These are phyloP conservation scores for Glossosoma conforme DNA, from an alignment of 1,140 invertebrate species.

Conservation along the genomic window DNA sequence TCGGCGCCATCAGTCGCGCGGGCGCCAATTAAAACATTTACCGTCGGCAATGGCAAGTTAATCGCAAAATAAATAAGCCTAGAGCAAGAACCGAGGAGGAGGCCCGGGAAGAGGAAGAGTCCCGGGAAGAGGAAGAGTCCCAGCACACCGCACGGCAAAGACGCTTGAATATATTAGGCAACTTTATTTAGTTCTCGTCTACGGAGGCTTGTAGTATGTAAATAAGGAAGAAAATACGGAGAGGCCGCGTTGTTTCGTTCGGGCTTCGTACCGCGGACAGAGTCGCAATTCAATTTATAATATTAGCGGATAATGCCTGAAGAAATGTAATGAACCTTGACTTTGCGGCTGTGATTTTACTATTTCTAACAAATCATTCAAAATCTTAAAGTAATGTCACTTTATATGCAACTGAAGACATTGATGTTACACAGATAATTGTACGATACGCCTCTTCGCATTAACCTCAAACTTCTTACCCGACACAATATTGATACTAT, in stretches of 20 bases:
- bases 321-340: too few relatives aligned
- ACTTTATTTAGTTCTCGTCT: constrained; percentile 27
- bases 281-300: too few relatives aligned
- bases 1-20: background rate
- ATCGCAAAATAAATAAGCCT: constrained; percentile 28
- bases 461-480: too few relatives aligned
- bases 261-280: too few relatives aligned
- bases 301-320: too few relatives aligned
- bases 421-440: too few relatives aligned
- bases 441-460: too few relatives aligned
- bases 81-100: constrained; percentile 11
- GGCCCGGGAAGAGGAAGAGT: constrained; percentile 8
- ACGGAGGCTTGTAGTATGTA: constrained; percentile 20
- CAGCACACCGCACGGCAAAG: constrained; percentile 11
- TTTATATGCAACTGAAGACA: too few relatives aligned
- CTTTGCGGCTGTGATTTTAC: too few relatives aligned
- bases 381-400: too few relatives aligned
- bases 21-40: constrained; percentile 30
- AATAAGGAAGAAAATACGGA: constrained; percentile 15
- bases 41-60: constrained; percentile 30
- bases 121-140: background rate
- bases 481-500: too few relatives aligned
- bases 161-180: constrained; percentile 24
- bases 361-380: too few relatives aligned
- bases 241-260: background rate